These are phyloP conservation scores for Parotia lawesii DNA, from an alignment of 2,113 vertebrate species.

Conservation along the genomic window DNA sequence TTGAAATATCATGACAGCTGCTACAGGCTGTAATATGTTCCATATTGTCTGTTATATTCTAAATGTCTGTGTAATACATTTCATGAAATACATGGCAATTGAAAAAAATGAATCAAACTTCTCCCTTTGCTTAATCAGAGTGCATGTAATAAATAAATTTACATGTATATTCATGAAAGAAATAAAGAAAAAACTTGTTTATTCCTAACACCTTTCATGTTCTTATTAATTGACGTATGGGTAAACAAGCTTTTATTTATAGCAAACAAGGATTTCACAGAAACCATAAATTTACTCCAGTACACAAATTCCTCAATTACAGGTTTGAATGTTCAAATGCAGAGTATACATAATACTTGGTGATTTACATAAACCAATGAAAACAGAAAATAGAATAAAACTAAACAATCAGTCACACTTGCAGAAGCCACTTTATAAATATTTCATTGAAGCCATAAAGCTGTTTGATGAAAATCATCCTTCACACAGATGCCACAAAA, in stretches of 20 bases:
- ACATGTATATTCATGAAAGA: not conserved
- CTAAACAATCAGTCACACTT: constrained; percentile 3
- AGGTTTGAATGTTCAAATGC: not conserved
- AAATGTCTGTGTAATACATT: constrained; percentile 51
- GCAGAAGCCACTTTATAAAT: constrained; percentile 19
- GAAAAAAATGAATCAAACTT: not conserved
- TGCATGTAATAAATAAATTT: not conserved
- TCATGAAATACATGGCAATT: constrained; percentile 25
- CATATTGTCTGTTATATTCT: constrained; percentile 55
- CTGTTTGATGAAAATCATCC: constrained; percentile 34
- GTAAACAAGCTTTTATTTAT: constrained; percentile 21
- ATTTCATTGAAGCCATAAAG: constrained; percentile 7
- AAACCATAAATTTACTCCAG: not conserved
- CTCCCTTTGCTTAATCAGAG: not conserved
- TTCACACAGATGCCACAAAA: constrained; percentile 11
- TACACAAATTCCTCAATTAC: not conserved
- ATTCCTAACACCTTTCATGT: constrained; percentile 14
- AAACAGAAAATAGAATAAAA: constrained; percentile 22
- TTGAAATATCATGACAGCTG: constrained; percentile 68
- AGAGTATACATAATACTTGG: not conserved
- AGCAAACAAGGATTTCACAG: constrained; percentile 11
- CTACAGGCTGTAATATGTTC: constrained; percentile 56
- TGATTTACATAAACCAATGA: constrained; percentile 23
- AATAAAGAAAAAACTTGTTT: not conserved
- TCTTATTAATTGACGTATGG: not conserved